Evolutionary conservation across 1,140 invertebrate genomes (phyloP).

Genomic region (Drosophila pandora): DNA sequence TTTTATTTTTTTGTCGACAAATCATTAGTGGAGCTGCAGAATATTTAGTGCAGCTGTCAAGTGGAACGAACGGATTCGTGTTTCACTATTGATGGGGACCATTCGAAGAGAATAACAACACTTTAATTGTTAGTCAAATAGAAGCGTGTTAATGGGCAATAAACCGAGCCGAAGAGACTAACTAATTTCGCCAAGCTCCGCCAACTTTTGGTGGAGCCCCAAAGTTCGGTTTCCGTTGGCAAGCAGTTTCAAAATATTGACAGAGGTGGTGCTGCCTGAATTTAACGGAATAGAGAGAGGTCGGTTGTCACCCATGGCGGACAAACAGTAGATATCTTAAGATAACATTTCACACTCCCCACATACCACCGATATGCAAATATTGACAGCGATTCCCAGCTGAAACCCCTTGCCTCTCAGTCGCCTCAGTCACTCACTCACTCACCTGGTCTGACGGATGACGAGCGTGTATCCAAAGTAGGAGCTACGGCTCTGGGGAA

Average conservation of each 20-base stretch:
- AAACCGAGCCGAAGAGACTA: neutral
- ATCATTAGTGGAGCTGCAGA: conserved; percentile 30
- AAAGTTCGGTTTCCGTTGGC: conserved; percentile 14
- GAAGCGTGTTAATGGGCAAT: conserved; percentile 50
- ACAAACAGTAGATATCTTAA: conserved; percentile 1
- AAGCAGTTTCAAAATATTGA: conserved; percentile 50
- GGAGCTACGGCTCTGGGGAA: conserved; percentile 72
- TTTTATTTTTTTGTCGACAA: conserved; percentile 20
- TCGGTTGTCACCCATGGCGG: conserved; percentile 11
- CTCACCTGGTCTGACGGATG: conserved; percentile 76
- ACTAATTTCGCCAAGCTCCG: conserved; percentile 21
- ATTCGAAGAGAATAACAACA: conserved; percentile 26
- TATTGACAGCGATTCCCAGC: conserved; percentile 10
- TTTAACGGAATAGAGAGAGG: conserved; percentile 15
- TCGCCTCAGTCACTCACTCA: conserved; percentile 62
- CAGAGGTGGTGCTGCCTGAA: conserved; percentile 39
- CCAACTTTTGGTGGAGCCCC: conserved; percentile 1
- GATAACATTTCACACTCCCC: neutral
- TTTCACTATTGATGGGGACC: neutral
- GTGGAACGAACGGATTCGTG: conserved; percentile 5
- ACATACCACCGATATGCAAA: conserved; percentile 11
- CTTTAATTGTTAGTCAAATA: conserved; percentile 44
- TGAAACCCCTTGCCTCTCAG: conserved; percentile 8
- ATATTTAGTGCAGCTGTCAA: conserved; percentile 65
- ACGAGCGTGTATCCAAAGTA: conserved; percentile 80